Base-by-base conservation (phyloP, 2,113 vertebrate species). In the Gymnobelideus leadbeateri region DNA sequence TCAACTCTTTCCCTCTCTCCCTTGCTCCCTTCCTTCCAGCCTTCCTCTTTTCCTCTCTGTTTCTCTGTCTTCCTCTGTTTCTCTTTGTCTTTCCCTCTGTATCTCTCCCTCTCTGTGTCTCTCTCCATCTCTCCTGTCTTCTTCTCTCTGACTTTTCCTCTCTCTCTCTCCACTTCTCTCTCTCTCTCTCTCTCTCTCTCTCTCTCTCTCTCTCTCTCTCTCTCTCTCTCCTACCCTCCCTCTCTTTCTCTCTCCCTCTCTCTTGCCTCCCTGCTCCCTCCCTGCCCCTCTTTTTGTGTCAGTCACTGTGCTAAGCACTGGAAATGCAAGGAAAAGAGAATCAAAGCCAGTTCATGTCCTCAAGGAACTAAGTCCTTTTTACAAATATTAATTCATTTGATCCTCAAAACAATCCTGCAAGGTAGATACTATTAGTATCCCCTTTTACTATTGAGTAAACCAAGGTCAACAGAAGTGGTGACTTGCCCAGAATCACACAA, bases 31-130 rank as follows among this genome's bases (percentile, higher is more conserved):
- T n/a, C n/a, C 47, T n/a, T 24, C 53, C 10, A 31, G 37, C 37
- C 28, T 24, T 49, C 16, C 21, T 25, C 7, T 28, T 11, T 43
- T n/a, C 28, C 19, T 26, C 49, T 26, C 28, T 24, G 21, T 37
- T 24, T 52, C 90, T 84, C n/a, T 49, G 0, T 68, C 31, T 68
- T 12, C 10, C 31, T 10, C 11, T 37, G 28, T 68, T 3, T 68
- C 31, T 68, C 31, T 19, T 14, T 14, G 3, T n/a, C 14, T 77
- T 16, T 77, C 4, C 5, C 5, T 31, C 4, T 14, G 4, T 7
- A 2, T 31, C 26, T 9, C 25, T 26, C 7, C 3, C 55, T 10
- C 1, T 10, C 2, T 1, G 1, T 57, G 8, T 10, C 8, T 8
- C 43, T n/a, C 28, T 23, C 53, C 14, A 19, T 3, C 43, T 11